Percentiles rank a stretch among this genome's conserved stretches.
phyloP scores from a whole-genome alignment of 2,888 invertebrate genomes.

The Synergus gifuensis region DNA sequence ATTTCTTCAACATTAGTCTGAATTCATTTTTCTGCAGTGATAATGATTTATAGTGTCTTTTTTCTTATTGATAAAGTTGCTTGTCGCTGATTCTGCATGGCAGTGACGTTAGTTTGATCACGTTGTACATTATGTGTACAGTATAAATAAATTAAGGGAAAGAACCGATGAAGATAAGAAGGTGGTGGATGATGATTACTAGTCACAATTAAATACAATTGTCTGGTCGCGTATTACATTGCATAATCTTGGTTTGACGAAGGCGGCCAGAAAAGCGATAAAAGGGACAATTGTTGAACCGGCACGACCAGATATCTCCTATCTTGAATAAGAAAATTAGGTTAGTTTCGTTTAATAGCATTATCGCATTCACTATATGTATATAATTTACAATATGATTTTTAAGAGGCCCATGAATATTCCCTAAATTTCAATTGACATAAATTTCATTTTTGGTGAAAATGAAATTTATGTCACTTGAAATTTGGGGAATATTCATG shows the following conservation, averaged over 20 bases:
- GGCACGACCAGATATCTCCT: constrained; percentile 67
- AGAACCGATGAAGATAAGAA: constrained; percentile 50
- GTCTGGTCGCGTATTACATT: constrained; percentile 46
- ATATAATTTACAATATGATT: neutral
- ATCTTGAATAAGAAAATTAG: constrained; percentile 68
- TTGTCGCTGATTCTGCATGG: neutral
- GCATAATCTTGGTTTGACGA: constrained; percentile 62
- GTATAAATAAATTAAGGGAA: neutral
- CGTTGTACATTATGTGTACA: neutral
- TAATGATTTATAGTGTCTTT: neutral
- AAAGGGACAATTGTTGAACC: constrained; percentile 70
- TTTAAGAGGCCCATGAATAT: neutral
- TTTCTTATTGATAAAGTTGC: neutral
- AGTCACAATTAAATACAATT: constrained; percentile 48
- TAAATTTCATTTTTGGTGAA: no score
- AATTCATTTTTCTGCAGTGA: neutral
- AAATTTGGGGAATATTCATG: no score
- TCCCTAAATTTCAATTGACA: neutral
- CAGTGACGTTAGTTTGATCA: neutral
- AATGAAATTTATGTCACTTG: no score
- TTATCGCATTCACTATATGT: constrained; percentile 48
- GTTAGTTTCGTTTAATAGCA: constrained; percentile 62
- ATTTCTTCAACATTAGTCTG: neutral
- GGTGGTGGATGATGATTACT: constrained; percentile 39
- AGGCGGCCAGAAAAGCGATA: constrained; percentile 64